A percentile compares a stretch with the other conserved stretches of the same genome.
Evolutionary conservation across 2,888 invertebrate species (phyloP).

Genomic region (Pachydiplax longipennis): DNA sequence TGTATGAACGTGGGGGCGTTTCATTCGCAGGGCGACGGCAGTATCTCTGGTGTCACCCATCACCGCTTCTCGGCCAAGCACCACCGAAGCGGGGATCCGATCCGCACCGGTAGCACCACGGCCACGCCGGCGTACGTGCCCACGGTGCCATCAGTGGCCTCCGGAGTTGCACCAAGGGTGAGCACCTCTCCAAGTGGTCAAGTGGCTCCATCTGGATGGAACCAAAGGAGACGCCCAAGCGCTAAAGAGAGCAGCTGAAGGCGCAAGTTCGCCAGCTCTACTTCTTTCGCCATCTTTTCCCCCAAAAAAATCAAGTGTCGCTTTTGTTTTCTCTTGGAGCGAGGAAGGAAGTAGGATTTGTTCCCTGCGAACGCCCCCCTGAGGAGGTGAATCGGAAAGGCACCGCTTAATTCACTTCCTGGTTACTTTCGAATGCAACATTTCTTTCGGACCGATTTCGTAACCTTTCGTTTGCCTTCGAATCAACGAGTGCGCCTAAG

Average conservation of each 20-base stretch:
- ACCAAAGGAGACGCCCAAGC: not conserved
- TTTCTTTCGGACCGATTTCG: no score
- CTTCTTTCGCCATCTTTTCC: not conserved
- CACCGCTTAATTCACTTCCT: not conserved
- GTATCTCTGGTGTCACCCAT: not conserved
- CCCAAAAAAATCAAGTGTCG: not conserved
- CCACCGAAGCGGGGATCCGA: conserved; percentile 19
- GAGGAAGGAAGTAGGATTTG: no score
- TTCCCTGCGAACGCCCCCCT: no score
- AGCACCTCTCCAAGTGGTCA: not conserved
- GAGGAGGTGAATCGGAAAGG: not conserved
- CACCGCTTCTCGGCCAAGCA: conserved; percentile 14
- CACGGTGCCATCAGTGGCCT: conserved; percentile 68
- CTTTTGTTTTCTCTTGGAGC: no score
- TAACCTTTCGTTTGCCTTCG: no score
- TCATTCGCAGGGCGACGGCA: conserved; percentile 5
- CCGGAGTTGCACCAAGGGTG: not conserved
- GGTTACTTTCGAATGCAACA: no score
- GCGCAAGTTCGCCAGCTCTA: not conserved
- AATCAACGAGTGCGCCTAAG: no score
- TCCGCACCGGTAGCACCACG: conserved; percentile 55
- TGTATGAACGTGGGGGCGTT: not conserved
- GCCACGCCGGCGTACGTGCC: conserved; percentile 69
- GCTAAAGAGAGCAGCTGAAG: not conserved
- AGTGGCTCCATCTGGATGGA: conserved; percentile 1